These are phyloP conservation scores for human (Homo sapiens) DNA, from an alignment of 2,113 vertebrate species.

Conservation along the genomic window GRCh38 chr18:27182001-27182500, in stretches of 20 bases:
- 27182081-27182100: constrained; percentile 63
- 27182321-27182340: not conserved
- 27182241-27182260: constrained; percentile 55
- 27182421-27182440: not conserved
- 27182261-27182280: constrained; percentile 50
- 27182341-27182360: not conserved
- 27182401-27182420: not conserved
- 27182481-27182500: not conserved
- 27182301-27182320: not conserved
- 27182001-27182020: constrained; percentile 61
- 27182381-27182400: not conserved
- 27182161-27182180: constrained; percentile 33
- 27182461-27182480: not conserved
- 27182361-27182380: not conserved
- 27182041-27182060: not conserved
- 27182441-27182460: not conserved
- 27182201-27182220: constrained; percentile 56
- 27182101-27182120: constrained; percentile 64
- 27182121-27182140: constrained; percentile 68
- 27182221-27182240: constrained; percentile 25
- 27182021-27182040: constrained; percentile 50
- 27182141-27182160: constrained; percentile 62
- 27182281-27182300: constrained; percentile 29
- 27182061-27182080: constrained; percentile 67
- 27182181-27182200: constrained; percentile 70